A percentile compares a stretch with the other conserved stretches of the same genome.
Conservation (phyloP, 2,797 vertebrate genomes). For the Anas bernieri region DNA sequence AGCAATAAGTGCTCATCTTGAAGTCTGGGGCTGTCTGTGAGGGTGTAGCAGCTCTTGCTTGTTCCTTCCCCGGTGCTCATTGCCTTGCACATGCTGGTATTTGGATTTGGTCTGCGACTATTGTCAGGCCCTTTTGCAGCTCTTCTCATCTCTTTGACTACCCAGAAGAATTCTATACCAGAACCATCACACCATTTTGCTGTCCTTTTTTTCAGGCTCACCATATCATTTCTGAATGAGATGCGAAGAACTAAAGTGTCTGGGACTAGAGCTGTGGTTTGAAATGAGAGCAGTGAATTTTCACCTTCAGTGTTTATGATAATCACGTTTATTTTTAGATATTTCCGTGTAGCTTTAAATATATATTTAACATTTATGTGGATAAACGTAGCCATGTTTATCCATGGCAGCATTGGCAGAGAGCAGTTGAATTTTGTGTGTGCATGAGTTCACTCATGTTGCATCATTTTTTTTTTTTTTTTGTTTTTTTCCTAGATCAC, state of each 20-base stretch:
- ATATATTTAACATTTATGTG: not conserved
- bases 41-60: not conserved
- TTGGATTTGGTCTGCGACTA: not conserved
- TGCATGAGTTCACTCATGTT: not conserved
- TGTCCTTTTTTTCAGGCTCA: not conserved
- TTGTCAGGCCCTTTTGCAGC: not conserved
- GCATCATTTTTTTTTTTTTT: not conserved
- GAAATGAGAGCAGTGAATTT: not conserved
- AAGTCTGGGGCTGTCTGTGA: not conserved
- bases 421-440: not conserved
- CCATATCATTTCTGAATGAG: accelerated
- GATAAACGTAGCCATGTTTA: not conserved
- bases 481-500: not conserved
- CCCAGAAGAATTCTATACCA: not conserved
- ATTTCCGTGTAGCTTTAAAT: not conserved
- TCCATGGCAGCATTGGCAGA: not conserved
- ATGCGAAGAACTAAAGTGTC: not conserved
- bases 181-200: not conserved
- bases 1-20: not conserved
- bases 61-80: not conserved
- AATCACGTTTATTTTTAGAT: not conserved
- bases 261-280: not conserved
- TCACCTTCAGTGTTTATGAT: not conserved
- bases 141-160: not conserved
- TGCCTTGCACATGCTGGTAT: not conserved